Base-by-base conservation (phyloP, 2,113 vertebrate species). In the Nyctereutes procyonoides region DNA sequence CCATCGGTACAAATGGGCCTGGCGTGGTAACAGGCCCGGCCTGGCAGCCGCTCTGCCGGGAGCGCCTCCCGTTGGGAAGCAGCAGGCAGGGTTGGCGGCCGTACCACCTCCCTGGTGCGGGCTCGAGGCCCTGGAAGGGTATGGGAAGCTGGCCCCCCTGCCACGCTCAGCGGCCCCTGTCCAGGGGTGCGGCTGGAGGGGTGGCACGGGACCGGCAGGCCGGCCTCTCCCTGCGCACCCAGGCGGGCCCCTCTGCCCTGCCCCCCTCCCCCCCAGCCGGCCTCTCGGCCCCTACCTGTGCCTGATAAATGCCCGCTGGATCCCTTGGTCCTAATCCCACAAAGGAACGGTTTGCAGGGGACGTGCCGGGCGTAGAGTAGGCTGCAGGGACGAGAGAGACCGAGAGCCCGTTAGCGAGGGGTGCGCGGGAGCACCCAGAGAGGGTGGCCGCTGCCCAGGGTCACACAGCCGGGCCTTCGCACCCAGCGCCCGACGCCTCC, bases 281-380 rank as follows among this genome's bases (percentile, higher is more conserved):
- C 98, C 98, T 96, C 98, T 93, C 15, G 30, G 96, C 98, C 98
- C 98, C 98, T 99, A 99, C 99, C 99, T 99, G 99, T 98, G 99
- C 99, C 99, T 99, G 99, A 99, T 99, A 99, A 97, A 99, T 99
- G 99, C 99, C 99, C 96, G 99, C 99, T 96, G 99, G 99, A 98
- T 99, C 99, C 98, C 99, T 99, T 98, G 99, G 99, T 98, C 99
- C 99, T 98, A 99, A 99, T 99, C 99, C 99, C 99, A 99, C 99
- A 98, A 99, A 99, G 99, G 99, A 98, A 98, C 99, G 99, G 99
- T 99, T 99, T 99, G 99, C 99, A 98, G 99, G 99, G 98, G 99
- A 98, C 93, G 99, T 99, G 98, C 99, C 99, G 97, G 99, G 99
- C 98, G 99, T 98, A 97, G 99, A 99, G 99, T 99, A 99, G 98